Conservation (phyloP, 1,140 invertebrate species). For the Littorina saxatilis region DNA sequence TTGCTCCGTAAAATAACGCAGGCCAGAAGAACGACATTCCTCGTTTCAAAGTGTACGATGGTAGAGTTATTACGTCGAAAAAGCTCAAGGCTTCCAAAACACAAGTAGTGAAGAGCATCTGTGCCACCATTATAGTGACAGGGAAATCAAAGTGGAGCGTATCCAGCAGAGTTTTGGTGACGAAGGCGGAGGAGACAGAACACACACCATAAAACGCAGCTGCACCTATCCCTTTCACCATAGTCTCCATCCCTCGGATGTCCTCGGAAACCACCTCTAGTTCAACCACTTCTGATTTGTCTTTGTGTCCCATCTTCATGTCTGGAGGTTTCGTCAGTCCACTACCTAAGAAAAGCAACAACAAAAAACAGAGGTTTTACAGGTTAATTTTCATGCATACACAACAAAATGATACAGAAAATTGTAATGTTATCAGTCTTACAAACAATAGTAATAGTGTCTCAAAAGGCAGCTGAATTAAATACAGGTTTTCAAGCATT, state of each 20-base stretch:
- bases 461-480: not conserved
- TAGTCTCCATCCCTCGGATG: slow-evolving; percentile 29
- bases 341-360: not conserved
- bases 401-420: no score
- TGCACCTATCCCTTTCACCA: slow-evolving; percentile 62
- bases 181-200: slow-evolving; percentile 77
- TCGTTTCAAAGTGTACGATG: slow-evolving; percentile 69
- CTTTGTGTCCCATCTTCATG: slow-evolving; percentile 31
- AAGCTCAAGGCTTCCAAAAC: slow-evolving; percentile 67
- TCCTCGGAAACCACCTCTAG: slow-evolving; percentile 37
- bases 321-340: not conserved
- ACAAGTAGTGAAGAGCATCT: slow-evolving; percentile 75
- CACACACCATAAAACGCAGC: slow-evolving; percentile 76
- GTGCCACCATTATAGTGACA: slow-evolving; percentile 75
- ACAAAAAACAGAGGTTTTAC: not conserved
- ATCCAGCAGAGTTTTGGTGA: slow-evolving; percentile 77
- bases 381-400: not conserved
- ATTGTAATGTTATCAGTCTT: no score
- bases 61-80: slow-evolving; percentile 66
- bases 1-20: slow-evolving; percentile 76
- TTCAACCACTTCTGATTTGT: slow-evolving; percentile 23
- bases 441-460: no score
- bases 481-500: not conserved
- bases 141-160: slow-evolving; percentile 76
- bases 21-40: slow-evolving; percentile 74